phyloP scores from a whole-genome alignment of 2,797 vertebrate genomes.

The Falco cherrug region DNA sequence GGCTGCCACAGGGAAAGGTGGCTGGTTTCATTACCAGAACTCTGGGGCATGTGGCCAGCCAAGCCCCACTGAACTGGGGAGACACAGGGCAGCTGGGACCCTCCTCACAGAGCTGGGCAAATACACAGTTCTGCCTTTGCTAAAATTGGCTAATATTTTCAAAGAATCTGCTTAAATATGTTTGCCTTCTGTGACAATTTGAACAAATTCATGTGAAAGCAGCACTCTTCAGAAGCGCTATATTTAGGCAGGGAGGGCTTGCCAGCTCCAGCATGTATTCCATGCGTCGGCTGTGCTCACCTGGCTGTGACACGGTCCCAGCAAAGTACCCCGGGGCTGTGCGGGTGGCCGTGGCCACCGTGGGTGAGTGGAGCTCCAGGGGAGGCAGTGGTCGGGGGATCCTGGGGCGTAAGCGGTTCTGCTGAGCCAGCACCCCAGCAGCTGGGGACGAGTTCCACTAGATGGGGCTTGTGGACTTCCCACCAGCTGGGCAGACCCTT shows the following conservation, averaged over 20 bases:
- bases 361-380: no score
- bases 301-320: fast-evolving
- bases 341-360: no score
- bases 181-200: background rate
- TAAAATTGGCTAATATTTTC: background rate
- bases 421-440: background rate
- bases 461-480: constrained; percentile 22
- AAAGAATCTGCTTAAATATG: background rate
- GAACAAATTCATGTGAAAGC: background rate
- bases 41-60: background rate
- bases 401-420: background rate
- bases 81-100: fast-evolving
- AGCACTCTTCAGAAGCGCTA: background rate
- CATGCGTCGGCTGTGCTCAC: fast-evolving
- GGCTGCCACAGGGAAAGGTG: background rate
- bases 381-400: no score
- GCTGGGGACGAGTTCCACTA: background rate
- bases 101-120: background rate
- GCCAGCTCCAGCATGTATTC: fast-evolving
- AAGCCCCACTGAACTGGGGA: background rate
- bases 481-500: fast-evolving
- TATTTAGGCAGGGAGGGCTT: background rate
- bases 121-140: background rate
- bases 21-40: background rate
- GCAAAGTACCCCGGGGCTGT: no score